A percentile compares a stretch with the other conserved stretches of the same genome.
Evolutionary conservation across 2,888 invertebrate species (phyloP).

Genomic region (Lordiphosa fenestrarum): DNA sequence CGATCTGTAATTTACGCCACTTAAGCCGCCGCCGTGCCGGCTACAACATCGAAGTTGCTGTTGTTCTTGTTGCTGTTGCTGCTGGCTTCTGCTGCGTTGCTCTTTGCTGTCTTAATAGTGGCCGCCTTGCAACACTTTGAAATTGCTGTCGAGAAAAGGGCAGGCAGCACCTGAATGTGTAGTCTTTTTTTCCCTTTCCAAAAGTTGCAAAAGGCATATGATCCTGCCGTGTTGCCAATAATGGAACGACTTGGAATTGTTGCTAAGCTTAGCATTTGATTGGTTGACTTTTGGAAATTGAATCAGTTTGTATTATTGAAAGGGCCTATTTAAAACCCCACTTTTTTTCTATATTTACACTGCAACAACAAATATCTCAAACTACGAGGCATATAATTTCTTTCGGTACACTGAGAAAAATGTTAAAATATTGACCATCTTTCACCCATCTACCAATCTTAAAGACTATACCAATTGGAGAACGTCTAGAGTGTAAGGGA

Average conservation of each 20-base stretch:
- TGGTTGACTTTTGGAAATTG: no score
- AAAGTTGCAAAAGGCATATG: background rate
- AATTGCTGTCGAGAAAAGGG: slow-evolving; percentile 41
- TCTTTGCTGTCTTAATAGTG: slow-evolving; percentile 62
- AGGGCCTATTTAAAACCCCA: no score
- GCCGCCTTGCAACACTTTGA: slow-evolving; percentile 57
- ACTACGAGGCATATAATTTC: no score
- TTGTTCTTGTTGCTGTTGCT: slow-evolving; percentile 41
- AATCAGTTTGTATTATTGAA: no score
- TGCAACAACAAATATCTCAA: no score
- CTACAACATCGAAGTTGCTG: slow-evolving; percentile 76
- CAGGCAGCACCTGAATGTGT: slow-evolving; percentile 12
- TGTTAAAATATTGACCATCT: no score
- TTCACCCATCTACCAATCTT: no score
- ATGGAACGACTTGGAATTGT: no score
- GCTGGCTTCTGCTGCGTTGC: slow-evolving; percentile 42
- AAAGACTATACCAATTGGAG: no score
- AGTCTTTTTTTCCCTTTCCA: slow-evolving; percentile 7
- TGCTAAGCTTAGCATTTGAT: no score
- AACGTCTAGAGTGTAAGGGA: no score
- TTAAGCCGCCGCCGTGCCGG: slow-evolving; percentile 78
- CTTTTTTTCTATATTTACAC: background rate
- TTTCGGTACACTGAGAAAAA: no score
- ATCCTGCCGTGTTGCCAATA: background rate
- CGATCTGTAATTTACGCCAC: slow-evolving; percentile 81